Evolutionary conservation across 2,888 invertebrate genomes (phyloP), one percentile per base, ranked within the genome.

Genomic region (Papilio demoleus): DNA sequence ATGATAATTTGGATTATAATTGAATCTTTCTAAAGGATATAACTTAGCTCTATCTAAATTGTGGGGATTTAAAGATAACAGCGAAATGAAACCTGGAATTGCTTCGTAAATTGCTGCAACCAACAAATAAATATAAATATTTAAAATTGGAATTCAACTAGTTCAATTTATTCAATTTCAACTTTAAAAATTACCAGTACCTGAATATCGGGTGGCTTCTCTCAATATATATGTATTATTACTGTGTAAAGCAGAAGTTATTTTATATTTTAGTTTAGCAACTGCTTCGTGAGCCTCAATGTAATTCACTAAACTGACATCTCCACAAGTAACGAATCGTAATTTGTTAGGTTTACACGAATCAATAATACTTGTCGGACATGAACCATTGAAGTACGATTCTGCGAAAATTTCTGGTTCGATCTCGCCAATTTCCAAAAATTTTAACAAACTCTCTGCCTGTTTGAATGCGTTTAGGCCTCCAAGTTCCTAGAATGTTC

Each of bases 271-370:
- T 19, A 93, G 86, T 75, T 87, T 88, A 84, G 93, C 89, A 1
- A 89, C 85, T 0, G 87, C 81, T 76, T 94, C 94, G 72, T 94
- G 93, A 2, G 93, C 91, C 53, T 94, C 92, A 70, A 94, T 83
- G 76, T 93, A 94, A 72, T 90, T 88, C 4, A 77, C 78, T 82
- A 94, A 90, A 47, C 88, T 92, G 59, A 93, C 86, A 68, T 93
- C 90, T 74, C 93, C 91, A 76, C 94, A 94, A 0, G 93, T 91
- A 36, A 85, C 80, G 14, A 87, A 88, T 83, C 86, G 87, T 27
- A 93, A 79, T 81, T 87, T 86, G 70, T 91, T 90, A 0, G 89
- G 86, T 67, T 87, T 84, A 71, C 94, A 94, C 85, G 88, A 93
- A 74, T 93, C 90, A 1, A 94, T 84, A n/a, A 94, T 71, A 17